These are phyloP conservation scores for Chelonoidis abingdonii DNA, from an alignment of 2,113 vertebrate genomes.

Conservation along the genomic window DNA sequence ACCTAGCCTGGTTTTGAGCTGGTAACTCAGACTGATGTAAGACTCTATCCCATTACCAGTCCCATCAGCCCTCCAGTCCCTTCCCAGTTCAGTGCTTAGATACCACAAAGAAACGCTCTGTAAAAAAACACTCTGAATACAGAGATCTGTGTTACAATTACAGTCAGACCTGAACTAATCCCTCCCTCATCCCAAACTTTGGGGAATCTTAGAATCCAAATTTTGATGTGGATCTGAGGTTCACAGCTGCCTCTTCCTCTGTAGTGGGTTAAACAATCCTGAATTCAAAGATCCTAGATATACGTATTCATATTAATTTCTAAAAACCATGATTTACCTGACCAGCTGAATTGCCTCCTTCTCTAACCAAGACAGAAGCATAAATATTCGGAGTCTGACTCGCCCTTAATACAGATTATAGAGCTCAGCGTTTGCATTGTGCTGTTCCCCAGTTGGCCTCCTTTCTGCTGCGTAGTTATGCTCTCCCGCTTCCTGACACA, in stretches of 20 bases:
- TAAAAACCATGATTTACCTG: constrained; percentile 54
- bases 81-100: not conserved
- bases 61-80: not conserved
- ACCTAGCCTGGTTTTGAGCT: not conserved
- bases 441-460: not conserved
- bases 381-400: constrained; percentile 30
- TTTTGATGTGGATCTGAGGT: not conserved
- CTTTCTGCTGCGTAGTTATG: constrained; percentile 3
- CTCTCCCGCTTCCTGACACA: not conserved
- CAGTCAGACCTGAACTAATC: not conserved
- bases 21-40: not conserved
- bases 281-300: constrained; percentile 32
- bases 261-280: not conserved
- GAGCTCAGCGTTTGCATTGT: constrained; percentile 10
- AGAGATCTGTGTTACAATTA: not conserved
- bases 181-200: not conserved
- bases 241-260: not conserved
- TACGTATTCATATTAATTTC: not conserved
- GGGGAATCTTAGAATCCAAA: not conserved
- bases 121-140: not conserved
- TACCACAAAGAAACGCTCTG: not conserved
- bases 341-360: constrained; percentile 56
- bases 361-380: constrained; percentile 43
- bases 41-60: not conserved
- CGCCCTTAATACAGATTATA: not conserved